Conservation (phyloP, 2,797 vertebrate species). For the Podargus strigoides region DNA sequence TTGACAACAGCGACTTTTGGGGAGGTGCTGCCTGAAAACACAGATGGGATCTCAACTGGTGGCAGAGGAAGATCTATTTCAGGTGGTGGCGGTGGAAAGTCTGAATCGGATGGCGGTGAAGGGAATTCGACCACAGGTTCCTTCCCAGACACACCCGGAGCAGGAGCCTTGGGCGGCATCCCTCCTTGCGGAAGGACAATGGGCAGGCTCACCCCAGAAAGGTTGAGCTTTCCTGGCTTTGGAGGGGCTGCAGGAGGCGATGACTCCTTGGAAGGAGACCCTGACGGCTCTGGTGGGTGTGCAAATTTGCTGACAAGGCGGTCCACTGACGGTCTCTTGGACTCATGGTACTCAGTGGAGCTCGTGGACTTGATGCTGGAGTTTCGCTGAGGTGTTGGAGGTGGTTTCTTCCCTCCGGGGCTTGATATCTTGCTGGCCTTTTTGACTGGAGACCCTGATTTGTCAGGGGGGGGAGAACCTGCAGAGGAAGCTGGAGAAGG, state of each 20-base stretch:
- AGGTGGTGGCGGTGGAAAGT: slow-evolving; percentile 87
- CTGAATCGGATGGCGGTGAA: slow-evolving; percentile 85
- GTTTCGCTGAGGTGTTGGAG: slow-evolving; percentile 89
- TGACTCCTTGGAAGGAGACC: slow-evolving; percentile 84
- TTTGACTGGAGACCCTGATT: slow-evolving; percentile 79
- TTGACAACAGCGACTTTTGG: slow-evolving; percentile 90
- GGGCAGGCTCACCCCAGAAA: slow-evolving; percentile 81
- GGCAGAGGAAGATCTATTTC: slow-evolving; percentile 88
- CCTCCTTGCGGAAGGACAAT: slow-evolving; percentile 80
- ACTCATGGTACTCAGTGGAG: slow-evolving; percentile 83
- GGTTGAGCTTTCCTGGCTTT: slow-evolving; percentile 92
- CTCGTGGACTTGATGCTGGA: slow-evolving; percentile 84
- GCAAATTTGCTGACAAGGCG: slow-evolving; percentile 91
- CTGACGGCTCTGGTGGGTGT: slow-evolving; percentile 74
- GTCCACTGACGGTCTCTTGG: slow-evolving; percentile 84
- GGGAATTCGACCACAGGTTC: slow-evolving; percentile 80
- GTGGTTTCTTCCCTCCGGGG: slow-evolving; percentile 84
- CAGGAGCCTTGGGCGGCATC: slow-evolving; percentile 44
- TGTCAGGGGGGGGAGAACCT: slow-evolving; percentile 79
- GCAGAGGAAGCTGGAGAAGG: slow-evolving; percentile 74
- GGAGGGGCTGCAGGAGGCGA: slow-evolving; percentile 81
- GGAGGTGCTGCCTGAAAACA: slow-evolving; percentile 75
- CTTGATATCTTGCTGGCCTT: slow-evolving; percentile 79
- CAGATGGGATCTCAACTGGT: slow-evolving; percentile 80
- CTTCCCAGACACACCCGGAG: slow-evolving; percentile 37